Evolutionary conservation across 2,888 invertebrate genomes (phyloP).

Genomic region (Leptinotarsa juncta): DNA sequence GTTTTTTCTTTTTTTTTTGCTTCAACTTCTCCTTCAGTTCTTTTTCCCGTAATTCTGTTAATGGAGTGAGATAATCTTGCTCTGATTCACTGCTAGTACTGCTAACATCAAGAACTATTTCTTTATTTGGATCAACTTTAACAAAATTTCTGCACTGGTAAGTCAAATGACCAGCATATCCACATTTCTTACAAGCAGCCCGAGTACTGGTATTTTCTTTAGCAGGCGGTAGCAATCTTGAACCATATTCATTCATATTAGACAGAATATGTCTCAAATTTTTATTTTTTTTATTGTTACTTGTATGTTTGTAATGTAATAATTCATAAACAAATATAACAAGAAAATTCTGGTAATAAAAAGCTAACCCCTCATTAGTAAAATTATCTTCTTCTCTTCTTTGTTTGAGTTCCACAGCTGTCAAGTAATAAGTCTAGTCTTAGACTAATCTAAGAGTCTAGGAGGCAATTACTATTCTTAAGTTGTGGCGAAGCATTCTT

Average conservation of each 20-base stretch:
- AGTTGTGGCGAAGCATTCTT: too few relatives aligned
- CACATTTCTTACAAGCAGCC: slow-evolving; percentile 94
- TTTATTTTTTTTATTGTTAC: too few relatives aligned
- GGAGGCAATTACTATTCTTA: too few relatives aligned
- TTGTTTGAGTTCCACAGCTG: too few relatives aligned
- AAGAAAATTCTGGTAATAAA: too few relatives aligned
- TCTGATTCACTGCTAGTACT: slow-evolving; percentile 93
- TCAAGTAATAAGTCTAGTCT: too few relatives aligned
- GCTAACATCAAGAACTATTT: slow-evolving; percentile 92
- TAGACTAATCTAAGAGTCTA: too few relatives aligned
- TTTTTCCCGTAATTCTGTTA: slow-evolving; percentile 82
- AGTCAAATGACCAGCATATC: slow-evolving; percentile 95
- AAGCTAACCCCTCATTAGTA: too few relatives aligned
- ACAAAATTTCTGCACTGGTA: slow-evolving; percentile 96
- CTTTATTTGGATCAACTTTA: slow-evolving; percentile 93
- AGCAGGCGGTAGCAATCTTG: slow-evolving; percentile 68
- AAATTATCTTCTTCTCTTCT: too few relatives aligned
- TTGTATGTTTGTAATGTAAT: too few relatives aligned
- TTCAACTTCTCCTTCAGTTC: slow-evolving; percentile 80
- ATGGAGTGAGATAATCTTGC: slow-evolving; percentile 83
- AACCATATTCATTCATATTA: slow-evolving; percentile 60
- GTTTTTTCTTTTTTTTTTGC: slow-evolving; percentile 71
- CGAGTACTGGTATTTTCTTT: slow-evolving; percentile 79
- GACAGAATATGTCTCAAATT: neutral
- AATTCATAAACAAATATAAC: too few relatives aligned